Evolutionary conservation across 2,888 invertebrate genomes (phyloP).

Genomic region (Lasioglossum vierecki): DNA sequence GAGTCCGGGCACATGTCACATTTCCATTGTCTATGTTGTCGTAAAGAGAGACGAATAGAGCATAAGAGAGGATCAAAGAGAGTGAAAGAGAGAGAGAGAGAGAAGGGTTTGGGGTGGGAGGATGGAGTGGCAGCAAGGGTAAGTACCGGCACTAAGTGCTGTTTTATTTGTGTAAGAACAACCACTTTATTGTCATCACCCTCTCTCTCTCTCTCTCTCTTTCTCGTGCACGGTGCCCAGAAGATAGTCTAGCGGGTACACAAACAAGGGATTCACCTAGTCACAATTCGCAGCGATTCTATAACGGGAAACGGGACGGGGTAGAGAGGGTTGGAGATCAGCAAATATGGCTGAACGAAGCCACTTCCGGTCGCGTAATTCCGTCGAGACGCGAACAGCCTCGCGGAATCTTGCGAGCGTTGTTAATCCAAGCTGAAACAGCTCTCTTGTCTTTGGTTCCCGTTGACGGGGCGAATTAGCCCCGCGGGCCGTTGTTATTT

Average conservation of each 20-base stretch:
- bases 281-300: slow-evolving; percentile 63
- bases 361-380: slow-evolving; percentile 68
- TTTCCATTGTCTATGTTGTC: slow-evolving; percentile 83
- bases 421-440: slow-evolving; percentile 45
- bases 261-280: slow-evolving; percentile 59
- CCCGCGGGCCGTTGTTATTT: slow-evolving; percentile 3
- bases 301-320: slow-evolving; percentile 26
- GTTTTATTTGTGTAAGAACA: slow-evolving; percentile 84
- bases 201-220: not conserved
- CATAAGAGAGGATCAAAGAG: not conserved
- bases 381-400: slow-evolving; percentile 27
- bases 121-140: slow-evolving; percentile 48
- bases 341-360: slow-evolving; percentile 62
- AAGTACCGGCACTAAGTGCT: slow-evolving; percentile 82
- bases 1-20: slow-evolving; percentile 81
- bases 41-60: slow-evolving; percentile 59
- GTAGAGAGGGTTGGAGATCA: slow-evolving; percentile 25
- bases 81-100: slow-evolving; percentile 26
- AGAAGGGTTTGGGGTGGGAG: slow-evolving; percentile 3
- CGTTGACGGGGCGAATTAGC: not conserved
- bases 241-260: slow-evolving; percentile 57
- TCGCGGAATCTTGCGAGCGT: slow-evolving; percentile 46
- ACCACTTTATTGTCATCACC: slow-evolving; percentile 77
- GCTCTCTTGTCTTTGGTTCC: slow-evolving; percentile 6
- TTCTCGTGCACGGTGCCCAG: slow-evolving; percentile 31